Evolutionary conservation across 1,140 invertebrate species (phyloP).

Genomic region (Asbolus verrucosus): DNA sequence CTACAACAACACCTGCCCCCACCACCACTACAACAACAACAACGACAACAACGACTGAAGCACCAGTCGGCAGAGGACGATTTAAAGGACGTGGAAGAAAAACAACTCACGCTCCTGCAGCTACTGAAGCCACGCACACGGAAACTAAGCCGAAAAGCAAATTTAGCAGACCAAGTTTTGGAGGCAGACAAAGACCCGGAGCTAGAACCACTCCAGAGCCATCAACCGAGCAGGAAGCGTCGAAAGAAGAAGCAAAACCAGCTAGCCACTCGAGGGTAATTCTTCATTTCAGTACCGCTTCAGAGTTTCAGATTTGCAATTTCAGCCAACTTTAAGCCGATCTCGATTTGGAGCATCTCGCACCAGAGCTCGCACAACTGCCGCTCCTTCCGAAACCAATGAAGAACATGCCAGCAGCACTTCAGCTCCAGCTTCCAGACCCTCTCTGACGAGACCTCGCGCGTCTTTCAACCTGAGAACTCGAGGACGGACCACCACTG

Average conservation of each 20-base stretch:
- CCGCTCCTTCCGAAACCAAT: conserved; percentile 52
- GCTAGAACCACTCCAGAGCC: conserved; percentile 58
- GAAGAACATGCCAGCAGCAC: conserved; percentile 49
- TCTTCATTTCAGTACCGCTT: no score
- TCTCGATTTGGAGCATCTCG: conserved; percentile 57
- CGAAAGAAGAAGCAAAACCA: conserved; percentile 66
- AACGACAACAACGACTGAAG: conserved; percentile 67
- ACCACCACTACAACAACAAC: conserved; percentile 67
- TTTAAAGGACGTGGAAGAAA: conserved; percentile 57
- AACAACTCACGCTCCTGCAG: conserved; percentile 60
- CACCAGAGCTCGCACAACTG: conserved; percentile 55
- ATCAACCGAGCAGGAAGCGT: conserved; percentile 60
- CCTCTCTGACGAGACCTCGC: conserved; percentile 66
- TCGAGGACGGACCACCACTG: conserved; percentile 65
- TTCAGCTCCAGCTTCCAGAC: conserved; percentile 54
- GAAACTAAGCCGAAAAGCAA: conserved; percentile 58
- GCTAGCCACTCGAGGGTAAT: conserved; percentile 59
- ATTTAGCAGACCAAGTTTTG: conserved; percentile 60
- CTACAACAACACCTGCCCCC: conserved; percentile 68
- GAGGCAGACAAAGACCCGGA: conserved; percentile 46
- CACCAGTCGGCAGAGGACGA: conserved; percentile 63
- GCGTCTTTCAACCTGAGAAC: conserved; percentile 69
- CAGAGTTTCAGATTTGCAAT: no score
- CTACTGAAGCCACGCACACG: conserved; percentile 62
- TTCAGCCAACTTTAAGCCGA: conserved; percentile 42